Conservation (phyloP, 2,888 invertebrate species). For the Drosophila histrio region DNA sequence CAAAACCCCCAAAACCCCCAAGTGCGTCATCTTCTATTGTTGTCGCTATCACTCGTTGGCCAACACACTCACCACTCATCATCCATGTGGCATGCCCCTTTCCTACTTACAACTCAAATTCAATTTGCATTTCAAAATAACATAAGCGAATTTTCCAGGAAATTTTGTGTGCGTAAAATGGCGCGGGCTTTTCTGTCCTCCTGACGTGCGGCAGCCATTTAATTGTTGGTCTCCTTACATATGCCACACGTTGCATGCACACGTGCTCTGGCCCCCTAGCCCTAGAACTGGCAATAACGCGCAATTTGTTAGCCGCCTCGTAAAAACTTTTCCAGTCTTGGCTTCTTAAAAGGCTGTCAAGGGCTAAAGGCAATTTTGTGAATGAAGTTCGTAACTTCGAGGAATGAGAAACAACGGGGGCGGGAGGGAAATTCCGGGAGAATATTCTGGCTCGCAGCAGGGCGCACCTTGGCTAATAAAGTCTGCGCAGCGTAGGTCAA, state of each 20-base stretch:
- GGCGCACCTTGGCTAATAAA: conserved; percentile 37
- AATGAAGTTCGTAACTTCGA: conserved; percentile 58
- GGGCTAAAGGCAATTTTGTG: conserved; percentile 54
- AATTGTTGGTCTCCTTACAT: background rate
- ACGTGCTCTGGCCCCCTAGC: background rate
- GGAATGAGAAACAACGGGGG: background rate
- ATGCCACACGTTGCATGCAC: conserved; percentile 28
- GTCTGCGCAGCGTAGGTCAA: conserved; percentile 36
- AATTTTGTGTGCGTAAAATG: conserved; percentile 35
- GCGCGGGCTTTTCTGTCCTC: conserved; percentile 20
- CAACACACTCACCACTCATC: background rate
- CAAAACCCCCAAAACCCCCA: conserved; percentile 30
- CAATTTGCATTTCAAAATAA: conserved; percentile 64
- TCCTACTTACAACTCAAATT: conserved; percentile 40
- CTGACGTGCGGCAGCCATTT: background rate
- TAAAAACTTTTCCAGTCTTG: conserved; percentile 49
- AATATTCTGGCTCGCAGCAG: conserved; percentile 15
- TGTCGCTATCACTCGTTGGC: conserved; percentile 33
- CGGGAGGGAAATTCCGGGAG: background rate
- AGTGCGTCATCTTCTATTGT: conserved; percentile 68
- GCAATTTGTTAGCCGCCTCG: conserved; percentile 50
- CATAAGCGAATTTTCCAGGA: conserved; percentile 45
- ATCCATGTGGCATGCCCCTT: background rate
- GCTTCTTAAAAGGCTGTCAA: background rate
- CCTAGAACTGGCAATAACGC: conserved; percentile 1